These are phyloP conservation scores for Aegotheles bennettii DNA, from an alignment of 2,113 vertebrate genomes.

Conservation along the genomic window DNA sequence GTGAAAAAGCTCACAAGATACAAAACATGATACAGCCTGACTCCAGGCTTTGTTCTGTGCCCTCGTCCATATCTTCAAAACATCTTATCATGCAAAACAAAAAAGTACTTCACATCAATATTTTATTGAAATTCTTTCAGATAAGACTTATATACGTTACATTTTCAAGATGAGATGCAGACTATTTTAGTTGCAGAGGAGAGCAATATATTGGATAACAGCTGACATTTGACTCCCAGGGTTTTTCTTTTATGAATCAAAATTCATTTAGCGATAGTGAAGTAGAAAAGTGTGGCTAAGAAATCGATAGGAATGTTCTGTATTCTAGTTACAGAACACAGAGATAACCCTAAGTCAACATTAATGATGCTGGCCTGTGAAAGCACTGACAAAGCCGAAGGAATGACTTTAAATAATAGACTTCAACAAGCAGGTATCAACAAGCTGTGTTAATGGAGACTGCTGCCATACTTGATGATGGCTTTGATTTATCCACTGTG, in stretches of 20 bases:
- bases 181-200: constrained; percentile 61
- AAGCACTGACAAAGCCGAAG: constrained; percentile 49
- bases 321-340: constrained; percentile 55
- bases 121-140: constrained; percentile 75
- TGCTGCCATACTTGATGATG: constrained; percentile 56
- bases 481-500: neutral
- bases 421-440: constrained; percentile 52
- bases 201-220: constrained; percentile 64
- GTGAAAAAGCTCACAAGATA: neutral
- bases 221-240: constrained; percentile 67
- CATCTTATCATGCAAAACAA: constrained; percentile 44
- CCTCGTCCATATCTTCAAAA: constrained; percentile 34
- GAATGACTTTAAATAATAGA: constrained; percentile 70
- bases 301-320: constrained; percentile 68
- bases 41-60: neutral
- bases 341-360: constrained; percentile 64
- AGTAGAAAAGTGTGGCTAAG: constrained; percentile 44
- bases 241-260: constrained; percentile 72
- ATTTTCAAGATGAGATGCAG: constrained; percentile 63
- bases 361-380: constrained; percentile 53
- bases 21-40: neutral
- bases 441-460: constrained; percentile 53
- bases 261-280: constrained; percentile 71
- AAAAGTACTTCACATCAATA: constrained; percentile 67
- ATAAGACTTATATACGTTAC: constrained; percentile 50